A percentile compares a stretch with the other conserved stretches of the same genome.
Evolutionary conservation across 2,113 vertebrate genomes (phyloP).

Genomic region (Microtus montanus): DNA sequence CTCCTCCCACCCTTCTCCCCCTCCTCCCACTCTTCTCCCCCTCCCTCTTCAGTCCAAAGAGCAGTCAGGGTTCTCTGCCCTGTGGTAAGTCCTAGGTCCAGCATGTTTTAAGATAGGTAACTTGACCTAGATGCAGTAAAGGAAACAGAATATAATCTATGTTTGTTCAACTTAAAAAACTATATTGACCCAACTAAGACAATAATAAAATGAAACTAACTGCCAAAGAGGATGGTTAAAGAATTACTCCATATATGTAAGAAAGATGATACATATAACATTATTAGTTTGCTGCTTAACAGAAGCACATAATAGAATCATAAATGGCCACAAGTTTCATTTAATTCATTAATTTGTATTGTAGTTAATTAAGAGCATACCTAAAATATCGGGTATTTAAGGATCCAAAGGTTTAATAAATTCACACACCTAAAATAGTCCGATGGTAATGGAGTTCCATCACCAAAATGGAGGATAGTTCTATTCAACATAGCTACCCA

Average conservation of each 20-base stretch:
- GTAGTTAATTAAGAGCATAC: not conserved
- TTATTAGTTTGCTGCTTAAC: not conserved
- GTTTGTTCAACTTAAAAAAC: not conserved
- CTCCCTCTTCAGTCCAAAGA: no score
- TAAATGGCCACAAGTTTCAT: not conserved
- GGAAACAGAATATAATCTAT: not conserved
- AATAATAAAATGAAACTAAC: not conserved
- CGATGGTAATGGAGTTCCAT: not conserved
- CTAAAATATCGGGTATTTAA: not conserved
- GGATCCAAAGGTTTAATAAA: not conserved
- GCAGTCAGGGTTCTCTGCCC: no score
- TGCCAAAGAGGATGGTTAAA: not conserved
- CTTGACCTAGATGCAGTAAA: not conserved
- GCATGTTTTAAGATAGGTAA: not conserved
- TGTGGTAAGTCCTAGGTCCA: no score
- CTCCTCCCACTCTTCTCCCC: no score
- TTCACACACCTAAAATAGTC: not conserved
- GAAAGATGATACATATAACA: not conserved
- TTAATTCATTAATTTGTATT: not conserved
- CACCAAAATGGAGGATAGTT: not conserved
- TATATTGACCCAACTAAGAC: not conserved
- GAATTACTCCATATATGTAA: not conserved
- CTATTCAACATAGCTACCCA: accelerated
- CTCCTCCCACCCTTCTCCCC: no score
- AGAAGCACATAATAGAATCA: not conserved